Conservation (phyloP, 2,797 vertebrate species). For the Schizopygopsis pylzovi region DNA sequence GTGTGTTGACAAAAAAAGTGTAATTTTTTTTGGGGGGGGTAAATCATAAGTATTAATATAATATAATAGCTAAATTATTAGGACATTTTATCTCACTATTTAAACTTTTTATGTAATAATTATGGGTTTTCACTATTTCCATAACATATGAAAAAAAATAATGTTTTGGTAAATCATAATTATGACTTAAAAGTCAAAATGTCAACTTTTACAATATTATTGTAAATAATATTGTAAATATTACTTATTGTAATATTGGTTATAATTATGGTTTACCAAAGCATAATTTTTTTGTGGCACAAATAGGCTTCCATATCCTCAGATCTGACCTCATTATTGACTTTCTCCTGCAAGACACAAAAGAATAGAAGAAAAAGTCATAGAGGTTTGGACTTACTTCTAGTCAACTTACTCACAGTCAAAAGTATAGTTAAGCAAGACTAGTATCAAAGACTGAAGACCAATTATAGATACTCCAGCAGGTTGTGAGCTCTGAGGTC, state of each 20-base stretch:
- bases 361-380: neutral
- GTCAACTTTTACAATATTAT: neutral
- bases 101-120: too few relatives aligned
- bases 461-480: neutral
- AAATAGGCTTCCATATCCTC: neutral
- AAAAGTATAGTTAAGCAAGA: neutral
- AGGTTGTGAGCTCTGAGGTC: slow-evolving; percentile 1
- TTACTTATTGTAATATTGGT: neutral
- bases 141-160: neutral
- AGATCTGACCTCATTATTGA: neutral
- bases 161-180: neutral
- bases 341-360: neutral
- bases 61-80: too few relatives aligned
- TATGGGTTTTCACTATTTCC: neutral
- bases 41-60: too few relatives aligned
- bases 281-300: neutral
- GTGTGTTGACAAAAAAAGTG: too few relatives aligned
- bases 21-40: too few relatives aligned
- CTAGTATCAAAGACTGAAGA: neutral
- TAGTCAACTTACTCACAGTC: neutral
- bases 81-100: too few relatives aligned
- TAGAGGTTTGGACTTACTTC: neutral
- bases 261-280: neutral
- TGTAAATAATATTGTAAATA: too few relatives aligned
- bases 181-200: neutral